Percentiles rank a stretch among this genome's conserved stretches.
Evolutionary conservation across 2,888 invertebrate genomes (phyloP).

Genomic region (Timema cristinae): DNA sequence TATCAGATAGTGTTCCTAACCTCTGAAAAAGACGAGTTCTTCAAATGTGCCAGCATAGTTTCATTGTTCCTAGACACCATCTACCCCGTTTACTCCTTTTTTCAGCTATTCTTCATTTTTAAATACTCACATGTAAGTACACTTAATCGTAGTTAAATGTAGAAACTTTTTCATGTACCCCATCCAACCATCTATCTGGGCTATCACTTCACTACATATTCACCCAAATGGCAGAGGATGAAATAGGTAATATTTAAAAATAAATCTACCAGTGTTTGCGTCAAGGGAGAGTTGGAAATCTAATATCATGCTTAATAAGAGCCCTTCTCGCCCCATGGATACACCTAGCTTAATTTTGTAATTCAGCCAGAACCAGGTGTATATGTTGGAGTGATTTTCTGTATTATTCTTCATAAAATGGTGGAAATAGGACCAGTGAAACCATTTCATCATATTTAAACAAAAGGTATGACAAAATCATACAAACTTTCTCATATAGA

Average conservation of each 20-base stretch:
- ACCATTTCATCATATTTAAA: no score
- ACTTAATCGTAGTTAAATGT: neutral
- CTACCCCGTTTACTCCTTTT: constrained; percentile 68
- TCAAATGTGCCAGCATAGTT: constrained; percentile 57
- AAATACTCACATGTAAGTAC: constrained; percentile 72
- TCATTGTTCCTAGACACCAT: constrained; percentile 63
- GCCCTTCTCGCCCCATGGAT: no score
- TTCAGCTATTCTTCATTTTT: constrained; percentile 74
- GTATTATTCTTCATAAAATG: no score
- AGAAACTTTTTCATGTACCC: neutral
- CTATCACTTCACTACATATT: neutral
- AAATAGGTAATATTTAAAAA: neutral
- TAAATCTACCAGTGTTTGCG: neutral
- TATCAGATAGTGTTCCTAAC: constrained; percentile 61
- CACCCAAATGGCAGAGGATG: neutral
- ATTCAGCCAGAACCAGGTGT: no score
- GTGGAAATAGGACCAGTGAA: no score
- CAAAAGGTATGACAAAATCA: no score
- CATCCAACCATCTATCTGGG: no score
- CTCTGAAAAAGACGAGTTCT: constrained; percentile 51
- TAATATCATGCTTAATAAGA: neutral
- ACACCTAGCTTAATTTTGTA: no score
- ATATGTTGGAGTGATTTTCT: no score
- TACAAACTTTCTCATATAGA: no score
- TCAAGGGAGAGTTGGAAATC: neutral